Conservation (phyloP, 2,797 vertebrate species). For the Bryconaethiops microstoma region DNA sequence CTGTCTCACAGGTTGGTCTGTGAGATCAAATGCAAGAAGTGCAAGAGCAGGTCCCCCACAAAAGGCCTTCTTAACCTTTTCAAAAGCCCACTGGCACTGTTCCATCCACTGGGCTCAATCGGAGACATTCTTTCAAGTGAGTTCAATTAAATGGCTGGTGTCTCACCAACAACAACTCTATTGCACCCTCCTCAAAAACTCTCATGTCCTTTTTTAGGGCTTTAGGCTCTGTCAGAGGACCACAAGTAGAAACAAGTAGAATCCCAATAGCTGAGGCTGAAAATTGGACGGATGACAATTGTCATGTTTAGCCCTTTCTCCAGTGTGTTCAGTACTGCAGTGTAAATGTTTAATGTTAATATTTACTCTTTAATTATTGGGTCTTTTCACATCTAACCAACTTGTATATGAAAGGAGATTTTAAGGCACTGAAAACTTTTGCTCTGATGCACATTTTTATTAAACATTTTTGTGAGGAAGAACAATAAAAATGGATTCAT, state of each 20-base stretch:
- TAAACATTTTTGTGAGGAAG: too few relatives aligned
- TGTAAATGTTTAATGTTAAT: too few relatives aligned
- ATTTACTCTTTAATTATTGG: too few relatives aligned
- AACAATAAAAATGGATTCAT: too few relatives aligned
- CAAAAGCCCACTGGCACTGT: constrained; percentile 2
- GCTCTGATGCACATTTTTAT: too few relatives aligned
- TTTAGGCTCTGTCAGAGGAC: background rate
- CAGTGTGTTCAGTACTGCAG: background rate
- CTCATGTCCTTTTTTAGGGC: background rate
- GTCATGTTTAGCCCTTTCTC: background rate
- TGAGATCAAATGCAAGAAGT: background rate
- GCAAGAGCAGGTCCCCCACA: background rate
- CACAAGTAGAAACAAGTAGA: background rate
- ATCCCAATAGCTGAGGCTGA: too few relatives aligned
- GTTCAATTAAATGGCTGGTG: background rate
- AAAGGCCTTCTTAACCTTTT: constrained; percentile 17
- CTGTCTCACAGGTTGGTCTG: background rate
- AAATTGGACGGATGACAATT: too few relatives aligned
- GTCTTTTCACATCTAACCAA: too few relatives aligned
- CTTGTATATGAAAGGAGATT: too few relatives aligned
- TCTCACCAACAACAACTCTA: background rate
- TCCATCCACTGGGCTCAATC: constrained; percentile 1
- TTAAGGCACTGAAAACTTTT: too few relatives aligned
- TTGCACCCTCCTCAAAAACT: background rate
- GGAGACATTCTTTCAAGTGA: background rate